These are phyloP conservation scores for Sphaerophoria rueppellii DNA, from an alignment of 2,888 invertebrate species.

Conservation along the genomic window DNA sequence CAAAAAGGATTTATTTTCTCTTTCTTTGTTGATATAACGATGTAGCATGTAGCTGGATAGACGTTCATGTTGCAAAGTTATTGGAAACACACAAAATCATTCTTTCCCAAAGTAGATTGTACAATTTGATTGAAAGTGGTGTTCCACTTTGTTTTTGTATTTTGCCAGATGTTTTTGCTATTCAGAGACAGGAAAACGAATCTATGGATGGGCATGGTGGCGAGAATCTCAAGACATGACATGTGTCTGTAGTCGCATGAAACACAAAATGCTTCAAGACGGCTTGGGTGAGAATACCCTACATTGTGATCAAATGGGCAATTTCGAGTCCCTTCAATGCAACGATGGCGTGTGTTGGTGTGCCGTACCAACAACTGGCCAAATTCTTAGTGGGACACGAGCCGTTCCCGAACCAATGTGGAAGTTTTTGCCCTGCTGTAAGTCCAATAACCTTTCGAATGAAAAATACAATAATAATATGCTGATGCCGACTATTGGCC, in stretches of 20 bases:
- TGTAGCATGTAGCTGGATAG: too few relatives aligned
- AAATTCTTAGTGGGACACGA: constrained; percentile 82
- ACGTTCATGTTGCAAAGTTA: background rate
- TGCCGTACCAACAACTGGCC: constrained; percentile 85
- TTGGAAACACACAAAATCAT: background rate
- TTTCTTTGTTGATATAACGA: too few relatives aligned
- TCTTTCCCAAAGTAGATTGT: background rate
- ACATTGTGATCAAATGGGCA: constrained; percentile 86
- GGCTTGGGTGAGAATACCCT: constrained; percentile 83
- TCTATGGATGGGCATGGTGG: constrained; percentile 87
- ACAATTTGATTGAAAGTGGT: background rate
- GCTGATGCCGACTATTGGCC: constrained; percentile 35
- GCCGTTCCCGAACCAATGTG: constrained; percentile 85
- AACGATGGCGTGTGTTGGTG: constrained; percentile 88
- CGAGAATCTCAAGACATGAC: constrained; percentile 84
- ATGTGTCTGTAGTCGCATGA: constrained; percentile 85
- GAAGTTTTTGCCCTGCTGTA: constrained; percentile 86
- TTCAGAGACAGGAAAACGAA: constrained; percentile 84
- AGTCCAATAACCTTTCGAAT: constrained; percentile 77
- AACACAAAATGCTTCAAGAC: constrained; percentile 82
- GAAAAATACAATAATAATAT: constrained; percentile 16
- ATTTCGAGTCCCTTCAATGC: constrained; percentile 88
- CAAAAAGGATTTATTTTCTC: constrained; percentile 19
- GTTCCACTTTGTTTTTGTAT: background rate
- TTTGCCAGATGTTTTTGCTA: constrained; percentile 86